Evolutionary conservation across 2,797 vertebrate genomes (phyloP).

Genomic region (Acrocephalus scirpaceus): DNA sequence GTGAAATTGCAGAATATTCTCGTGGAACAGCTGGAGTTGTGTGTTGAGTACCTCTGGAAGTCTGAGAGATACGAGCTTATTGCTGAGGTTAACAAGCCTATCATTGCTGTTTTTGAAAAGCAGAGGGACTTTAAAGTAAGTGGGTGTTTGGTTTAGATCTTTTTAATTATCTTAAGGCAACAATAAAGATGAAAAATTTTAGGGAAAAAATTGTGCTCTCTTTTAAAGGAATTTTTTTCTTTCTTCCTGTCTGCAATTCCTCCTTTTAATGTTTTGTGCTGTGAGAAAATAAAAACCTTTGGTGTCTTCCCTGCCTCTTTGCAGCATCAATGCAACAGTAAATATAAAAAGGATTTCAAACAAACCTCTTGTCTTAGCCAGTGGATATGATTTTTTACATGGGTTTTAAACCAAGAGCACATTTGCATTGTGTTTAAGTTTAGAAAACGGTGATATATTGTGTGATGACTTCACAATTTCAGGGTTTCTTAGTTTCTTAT

Average conservation of each 20-base stretch:
- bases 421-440: background rate
- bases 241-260: background rate
- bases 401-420: background rate
- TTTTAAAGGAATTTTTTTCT: background rate
- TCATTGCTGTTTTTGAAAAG: constrained; percentile 97
- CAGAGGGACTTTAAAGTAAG: constrained; percentile 95
- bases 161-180: background rate
- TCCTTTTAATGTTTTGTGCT: background rate
- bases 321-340: background rate
- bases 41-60: constrained; percentile 97
- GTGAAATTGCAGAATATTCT: constrained; percentile 85
- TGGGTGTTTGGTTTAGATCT: background rate
- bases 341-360: background rate
- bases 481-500: background rate
- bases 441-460: background rate
- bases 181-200: background rate
- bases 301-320: background rate
- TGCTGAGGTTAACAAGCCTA: constrained; percentile 96
- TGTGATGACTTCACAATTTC: background rate
- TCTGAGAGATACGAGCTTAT: constrained; percentile 96
- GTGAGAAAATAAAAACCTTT: background rate
- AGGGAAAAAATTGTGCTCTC: background rate
- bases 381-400: background rate
- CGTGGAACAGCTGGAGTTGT: constrained; percentile 94
- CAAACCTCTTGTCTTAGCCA: background rate